phyloP scores from a whole-genome alignment of 2,888 invertebrate genomes.

The Oegoconia quadripuncta region DNA sequence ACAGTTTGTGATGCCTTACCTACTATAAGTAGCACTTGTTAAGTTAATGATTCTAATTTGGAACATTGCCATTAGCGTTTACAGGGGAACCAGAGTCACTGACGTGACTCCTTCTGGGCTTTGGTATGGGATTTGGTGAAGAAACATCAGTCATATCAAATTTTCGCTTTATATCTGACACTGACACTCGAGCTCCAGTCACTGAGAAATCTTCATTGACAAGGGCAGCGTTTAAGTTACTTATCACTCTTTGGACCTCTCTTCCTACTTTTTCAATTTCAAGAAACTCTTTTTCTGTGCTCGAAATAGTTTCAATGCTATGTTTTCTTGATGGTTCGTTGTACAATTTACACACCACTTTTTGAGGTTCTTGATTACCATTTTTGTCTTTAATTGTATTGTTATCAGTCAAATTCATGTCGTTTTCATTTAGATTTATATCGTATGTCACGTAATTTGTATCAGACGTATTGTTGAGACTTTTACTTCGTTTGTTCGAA shows the following conservation, averaged over 20 bases:
- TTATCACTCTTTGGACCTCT: slow-evolving; percentile 68
- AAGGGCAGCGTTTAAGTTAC: slow-evolving; percentile 68
- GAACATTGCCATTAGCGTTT: slow-evolving; percentile 29
- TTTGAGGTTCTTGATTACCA: slow-evolving; percentile 59
- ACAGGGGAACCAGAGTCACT: slow-evolving; percentile 31
- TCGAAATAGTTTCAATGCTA: slow-evolving; percentile 66
- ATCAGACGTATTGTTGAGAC: slow-evolving; percentile 56
- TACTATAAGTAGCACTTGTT: neutral
- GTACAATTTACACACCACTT: slow-evolving; percentile 65
- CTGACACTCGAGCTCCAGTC: slow-evolving; percentile 49
- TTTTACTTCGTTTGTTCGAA: slow-evolving; percentile 65
- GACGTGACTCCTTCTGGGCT: slow-evolving; percentile 76
- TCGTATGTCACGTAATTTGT: slow-evolving; percentile 54
- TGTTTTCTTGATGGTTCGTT: slow-evolving; percentile 51
- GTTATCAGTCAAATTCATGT: neutral
- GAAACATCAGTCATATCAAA: slow-evolving; percentile 71
- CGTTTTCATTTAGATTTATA: slow-evolving; percentile 61
- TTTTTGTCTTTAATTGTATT: slow-evolving; percentile 44
- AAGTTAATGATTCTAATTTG: slow-evolving; percentile 6
- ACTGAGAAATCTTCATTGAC: slow-evolving; percentile 60
- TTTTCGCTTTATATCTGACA: slow-evolving; percentile 71
- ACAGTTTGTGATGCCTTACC: neutral
- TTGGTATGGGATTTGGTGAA: slow-evolving; percentile 79
- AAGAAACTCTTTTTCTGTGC: slow-evolving; percentile 68
- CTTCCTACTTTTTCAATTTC: slow-evolving; percentile 70